Conservation (phyloP, 2,113 vertebrate genomes). For the Dicrurus megarhynchus region DNA sequence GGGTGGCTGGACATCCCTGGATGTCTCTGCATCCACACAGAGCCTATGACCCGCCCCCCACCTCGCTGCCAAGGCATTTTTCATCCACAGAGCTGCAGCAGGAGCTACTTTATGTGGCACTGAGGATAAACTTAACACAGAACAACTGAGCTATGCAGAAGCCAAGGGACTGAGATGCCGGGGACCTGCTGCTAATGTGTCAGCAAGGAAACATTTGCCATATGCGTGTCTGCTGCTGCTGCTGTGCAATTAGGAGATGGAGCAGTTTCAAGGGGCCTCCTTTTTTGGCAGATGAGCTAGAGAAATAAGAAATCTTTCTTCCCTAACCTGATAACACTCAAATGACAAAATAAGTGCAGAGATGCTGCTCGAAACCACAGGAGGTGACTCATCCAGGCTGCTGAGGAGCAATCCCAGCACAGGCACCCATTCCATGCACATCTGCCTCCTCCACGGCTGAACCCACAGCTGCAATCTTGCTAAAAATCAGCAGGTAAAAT, state of each 20-base stretch:
- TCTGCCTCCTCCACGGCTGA: not conserved
- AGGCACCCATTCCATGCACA: not conserved
- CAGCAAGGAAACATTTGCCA: conserved; percentile 23
- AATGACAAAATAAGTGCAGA: not conserved
- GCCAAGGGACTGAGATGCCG: not conserved
- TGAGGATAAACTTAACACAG: not conserved
- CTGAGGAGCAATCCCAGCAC: not conserved
- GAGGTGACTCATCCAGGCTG: not conserved
- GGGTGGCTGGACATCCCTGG: not conserved
- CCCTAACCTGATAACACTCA: not conserved
- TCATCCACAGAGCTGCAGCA: not conserved
- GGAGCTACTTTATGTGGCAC: not conserved
- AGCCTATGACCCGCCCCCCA: fast-evolving
- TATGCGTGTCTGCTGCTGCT: not conserved
- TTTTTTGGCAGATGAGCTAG: not conserved
- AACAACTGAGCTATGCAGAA: not conserved
- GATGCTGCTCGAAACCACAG: not conserved
- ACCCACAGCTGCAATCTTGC: not conserved
- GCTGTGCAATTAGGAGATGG: not conserved
- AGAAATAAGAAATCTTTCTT: not conserved
- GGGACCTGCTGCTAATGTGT: conserved; percentile 1
- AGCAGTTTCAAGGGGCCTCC: not conserved
- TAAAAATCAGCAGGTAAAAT: not conserved
- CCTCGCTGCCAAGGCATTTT: not conserved
- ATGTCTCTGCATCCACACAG: not conserved